A percentile compares a stretch with the other conserved stretches of the same genome.
phyloP scores from a whole-genome alignment of 2,797 vertebrate genomes.

The Chrosomus eos region DNA sequence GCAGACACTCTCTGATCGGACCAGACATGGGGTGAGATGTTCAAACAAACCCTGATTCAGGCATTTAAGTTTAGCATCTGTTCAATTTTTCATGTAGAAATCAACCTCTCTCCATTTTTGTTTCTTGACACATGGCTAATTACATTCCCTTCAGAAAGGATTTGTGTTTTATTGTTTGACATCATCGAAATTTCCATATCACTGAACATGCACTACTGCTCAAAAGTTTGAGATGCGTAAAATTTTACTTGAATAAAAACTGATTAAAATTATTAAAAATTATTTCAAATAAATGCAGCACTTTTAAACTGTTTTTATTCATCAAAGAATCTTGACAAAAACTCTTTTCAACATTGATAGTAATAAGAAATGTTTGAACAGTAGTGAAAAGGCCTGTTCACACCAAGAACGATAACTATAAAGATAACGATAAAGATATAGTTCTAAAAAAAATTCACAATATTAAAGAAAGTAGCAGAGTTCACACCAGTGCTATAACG shows the following conservation, averaged over 20 bases:
- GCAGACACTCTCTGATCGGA: constrained; percentile 92
- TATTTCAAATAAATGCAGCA: not conserved
- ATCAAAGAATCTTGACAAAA: no score
- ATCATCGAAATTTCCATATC: not conserved
- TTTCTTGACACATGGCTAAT: not conserved
- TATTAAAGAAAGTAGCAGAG: no score
- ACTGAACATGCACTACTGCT: not conserved
- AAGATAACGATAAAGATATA: no score
- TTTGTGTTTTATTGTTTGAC: not conserved
- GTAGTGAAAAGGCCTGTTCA: not conserved
- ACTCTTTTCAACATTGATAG: not conserved
- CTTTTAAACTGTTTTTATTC: no score
- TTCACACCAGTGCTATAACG: no score
- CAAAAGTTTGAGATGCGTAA: not conserved
- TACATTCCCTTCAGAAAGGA: not conserved
- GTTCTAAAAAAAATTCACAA: no score
- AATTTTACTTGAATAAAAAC: no score
- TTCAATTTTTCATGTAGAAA: not conserved
- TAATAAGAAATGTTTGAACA: not conserved
- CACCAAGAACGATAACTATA: no score
- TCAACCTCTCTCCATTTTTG: not conserved
- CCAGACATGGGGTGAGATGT: constrained; percentile 89
- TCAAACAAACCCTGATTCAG: not conserved
- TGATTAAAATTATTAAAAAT: no score
- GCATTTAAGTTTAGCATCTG: not conserved